phyloP scores from a whole-genome alignment of 2,888 invertebrate species.

The Caenorhabditis afra region DNA sequence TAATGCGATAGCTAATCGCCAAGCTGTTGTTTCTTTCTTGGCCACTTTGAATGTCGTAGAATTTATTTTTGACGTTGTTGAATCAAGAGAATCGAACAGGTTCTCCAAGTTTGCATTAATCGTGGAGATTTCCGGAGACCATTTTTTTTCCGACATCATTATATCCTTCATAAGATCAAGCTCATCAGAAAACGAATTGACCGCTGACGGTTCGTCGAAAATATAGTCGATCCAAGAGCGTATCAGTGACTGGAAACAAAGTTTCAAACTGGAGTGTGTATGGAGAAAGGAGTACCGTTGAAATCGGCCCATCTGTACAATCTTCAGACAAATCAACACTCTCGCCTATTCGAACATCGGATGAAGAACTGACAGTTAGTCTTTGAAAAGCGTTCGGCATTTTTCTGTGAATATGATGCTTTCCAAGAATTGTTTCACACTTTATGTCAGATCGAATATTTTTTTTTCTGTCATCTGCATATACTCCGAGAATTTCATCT shows the following conservation, averaged over 20 bases:
- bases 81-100: conserved; percentile 11
- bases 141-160: conserved; percentile 10
- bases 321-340: not conserved
- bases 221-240: conserved; percentile 26
- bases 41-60: conserved; percentile 35
- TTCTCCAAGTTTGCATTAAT: conserved; percentile 24
- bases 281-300: conserved; percentile 4
- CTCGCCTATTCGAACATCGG: conserved; percentile 31
- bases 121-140: not conserved
- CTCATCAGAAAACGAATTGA: conserved; percentile 20
- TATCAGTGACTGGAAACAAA: conserved; percentile 19
- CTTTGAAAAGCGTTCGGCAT: conserved; percentile 39
- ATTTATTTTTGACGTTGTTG: not conserved
- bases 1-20: conserved; percentile 25
- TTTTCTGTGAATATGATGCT: conserved; percentile 9
- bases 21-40: conserved; percentile 5
- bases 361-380: conserved; percentile 25
- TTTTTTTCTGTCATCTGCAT: conserved; percentile 19
- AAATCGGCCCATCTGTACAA: conserved; percentile 26
- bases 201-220: not conserved
- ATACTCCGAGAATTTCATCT: conserved; percentile 36
- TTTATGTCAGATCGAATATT: conserved; percentile 3
- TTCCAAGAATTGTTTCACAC: conserved; percentile 27
- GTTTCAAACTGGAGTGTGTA: not conserved
- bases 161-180: conserved; percentile 18